These are phyloP conservation scores for Tinamus guttatus DNA, from an alignment of 2,113 vertebrate species.

Conservation along the genomic window DNA sequence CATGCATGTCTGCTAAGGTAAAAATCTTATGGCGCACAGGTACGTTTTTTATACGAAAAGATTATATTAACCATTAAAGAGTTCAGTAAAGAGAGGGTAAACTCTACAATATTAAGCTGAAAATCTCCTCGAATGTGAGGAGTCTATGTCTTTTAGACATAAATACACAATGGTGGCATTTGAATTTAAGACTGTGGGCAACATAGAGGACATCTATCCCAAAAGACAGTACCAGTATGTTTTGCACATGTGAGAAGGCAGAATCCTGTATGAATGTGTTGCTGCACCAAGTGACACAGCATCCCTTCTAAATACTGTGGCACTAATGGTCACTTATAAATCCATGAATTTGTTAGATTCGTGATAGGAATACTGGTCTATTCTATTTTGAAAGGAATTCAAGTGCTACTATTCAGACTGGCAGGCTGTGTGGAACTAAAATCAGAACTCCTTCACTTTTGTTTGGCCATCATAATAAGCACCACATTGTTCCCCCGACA, in stretches of 20 bases:
- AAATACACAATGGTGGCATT: background rate
- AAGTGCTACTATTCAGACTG: conserved; percentile 11
- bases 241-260: background rate
- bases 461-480: background rate
- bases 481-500: background rate
- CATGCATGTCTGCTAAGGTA: background rate
- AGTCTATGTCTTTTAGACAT: background rate
- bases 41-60: background rate
- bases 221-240: background rate
- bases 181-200: background rate
- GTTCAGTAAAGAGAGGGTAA: conserved; percentile 34
- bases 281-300: background rate
- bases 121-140: conserved; percentile 35
- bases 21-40: background rate
- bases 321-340: background rate
- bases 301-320: background rate
- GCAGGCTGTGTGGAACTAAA: background rate
- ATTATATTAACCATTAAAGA: background rate
- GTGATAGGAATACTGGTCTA: background rate
- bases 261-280: background rate
- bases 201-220: background rate
- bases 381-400: conserved; percentile 22
- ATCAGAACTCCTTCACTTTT: background rate
- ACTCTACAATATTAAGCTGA: background rate
- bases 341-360: background rate